Evolutionary conservation across 2,888 invertebrate species (phyloP), one percentile per base, ranked within the genome.

Genomic region (Lasioglossum marginatum): DNA sequence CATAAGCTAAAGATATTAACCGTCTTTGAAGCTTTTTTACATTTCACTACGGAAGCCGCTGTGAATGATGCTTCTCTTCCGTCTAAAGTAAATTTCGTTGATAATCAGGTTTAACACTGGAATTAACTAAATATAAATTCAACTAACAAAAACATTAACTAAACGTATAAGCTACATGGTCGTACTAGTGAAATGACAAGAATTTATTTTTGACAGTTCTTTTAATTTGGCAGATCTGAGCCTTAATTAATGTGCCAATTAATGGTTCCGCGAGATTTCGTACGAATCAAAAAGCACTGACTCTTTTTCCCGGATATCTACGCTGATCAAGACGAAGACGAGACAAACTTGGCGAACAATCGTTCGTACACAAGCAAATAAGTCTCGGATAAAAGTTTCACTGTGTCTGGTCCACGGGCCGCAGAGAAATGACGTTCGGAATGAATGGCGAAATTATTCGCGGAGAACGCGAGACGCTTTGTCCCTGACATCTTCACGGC

Each of bases 191-290:
- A 43, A 16, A n/a, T 45, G 19, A 48, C 19, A 48, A 19, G 6
- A 19, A 48, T 19, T 6, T 0, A 19, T 19, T 48, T 48, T 48
- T 1, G 19, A 48, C 5, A 48, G 6, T 48, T 19, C 6, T 45
- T 16, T 45, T 45, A 45, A 45, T 48, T 19, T 19, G 1, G 5
- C 2, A 5, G 23, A 45, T 0, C 16, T 43, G 43, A 43, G 19
- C 0, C 2, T 6, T 6, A 93, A 93, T 93, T 93, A 93, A 93
- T 93, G 90, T 90, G 81, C 81, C 83, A 77, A 27, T 23, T 48
- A 45, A 82, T 70, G 79, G 85, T 83, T 84, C 86, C 82, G 83
- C 83, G 88, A 91, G 92, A 92, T 93, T 93, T 91, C 91, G 92
- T 92, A 82, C 89, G 90, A 87, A 86, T 89, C 91, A 89, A 86